Evolutionary conservation across 2,888 invertebrate species (phyloP), one percentile per base, ranked within the genome.

Genomic region (Steinernema carpocapsae): DNA sequence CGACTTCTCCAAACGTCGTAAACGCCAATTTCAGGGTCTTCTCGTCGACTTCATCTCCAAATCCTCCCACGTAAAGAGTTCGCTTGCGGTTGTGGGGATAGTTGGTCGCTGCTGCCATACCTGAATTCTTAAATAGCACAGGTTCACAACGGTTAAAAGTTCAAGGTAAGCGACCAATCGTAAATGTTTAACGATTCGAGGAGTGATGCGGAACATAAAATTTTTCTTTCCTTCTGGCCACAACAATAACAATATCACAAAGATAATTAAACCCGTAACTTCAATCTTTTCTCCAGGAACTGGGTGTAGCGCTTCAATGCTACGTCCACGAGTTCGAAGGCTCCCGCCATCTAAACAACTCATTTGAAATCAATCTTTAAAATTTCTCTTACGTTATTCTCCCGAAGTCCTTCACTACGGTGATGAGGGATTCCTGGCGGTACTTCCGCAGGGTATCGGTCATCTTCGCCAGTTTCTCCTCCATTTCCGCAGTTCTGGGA

Each of bases 1-100:
- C 92, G 76, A 99, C 92, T 88, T 99, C 99, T 10, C 99, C 99
- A 88, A 99, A 99, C 0, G 97, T 97, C 83, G 97, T 94, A 87
- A 99, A 99, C 0, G 97, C 97, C 73, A 95, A 94, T 88, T 94
- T 94, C 45, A 99, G 90, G 24, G 84, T 73, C 90, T 97, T 95
- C 86, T 97, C 95, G 84, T 94, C 95, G 0, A 97, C 97, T 90
- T 99, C 97, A 87, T 97, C 90, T 19, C 89, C 88, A 71, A 91
- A 84, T 1, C 90, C 90, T 72, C 90, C 90, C 85, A 88, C 85
- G 72, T 85, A 88, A n/a, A 87, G 76, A 19, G 87, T 86, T 12
- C 86, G 77, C 75, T 87, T 87, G n/a, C 81, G 79, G 74, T 85
- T 87, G 78, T 87, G 87, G 19, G 87, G 87, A 48, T 87, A 87